Base-by-base conservation (phyloP, 2,113 vertebrate genomes). In the Vulpes ferrilata region DNA sequence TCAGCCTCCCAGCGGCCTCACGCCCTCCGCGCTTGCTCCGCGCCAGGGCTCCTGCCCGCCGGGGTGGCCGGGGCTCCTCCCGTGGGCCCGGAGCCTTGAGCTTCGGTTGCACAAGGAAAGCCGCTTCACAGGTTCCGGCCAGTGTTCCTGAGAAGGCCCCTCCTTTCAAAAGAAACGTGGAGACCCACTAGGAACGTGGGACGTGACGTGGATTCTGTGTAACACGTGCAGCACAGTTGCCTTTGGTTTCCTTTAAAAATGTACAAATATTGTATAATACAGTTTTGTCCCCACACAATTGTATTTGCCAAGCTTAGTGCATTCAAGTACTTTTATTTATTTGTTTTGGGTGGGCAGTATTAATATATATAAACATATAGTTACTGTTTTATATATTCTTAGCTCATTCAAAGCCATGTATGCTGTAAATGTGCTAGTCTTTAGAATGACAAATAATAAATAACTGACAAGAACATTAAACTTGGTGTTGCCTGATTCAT, bases 351-450 rank as follows among this genome's bases (percentile, higher is more conserved):
- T 65, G 98, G 97, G 97, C 98, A 99, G 98, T 99, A 98, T 99
- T 99, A 98, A 98, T 98, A 98, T 98, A 98, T 98, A 98, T 97
- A 98, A 98, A 97, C 98, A 98, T 98, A 98, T 97, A 97, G 98
- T 98, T 98, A 97, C 98, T 98, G 98, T 99, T 99, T 99, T 99
- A 98, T 98, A 99, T 99, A 98, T 98, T 98, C 98, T 98, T 96
- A 98, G 97, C 97, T 98, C 98, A 98, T 98, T 98, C 98, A 97
- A 93, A 97, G 98, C 97, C 98, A 98, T 98, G 98, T 99, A 99
- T 98, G 98, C 99, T 99, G 99, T 99, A 99, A 98, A 99, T 99
- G 98, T 99, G 99, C 99, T 99, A 98, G 98, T 99, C 98, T 97
- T 98, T 98, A 99, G 98, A 98, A 97, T 98, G 97, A 98, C 97